Base-by-base conservation (phyloP, 2,113 vertebrate genomes). In the Galemys pyrenaicus region DNA sequence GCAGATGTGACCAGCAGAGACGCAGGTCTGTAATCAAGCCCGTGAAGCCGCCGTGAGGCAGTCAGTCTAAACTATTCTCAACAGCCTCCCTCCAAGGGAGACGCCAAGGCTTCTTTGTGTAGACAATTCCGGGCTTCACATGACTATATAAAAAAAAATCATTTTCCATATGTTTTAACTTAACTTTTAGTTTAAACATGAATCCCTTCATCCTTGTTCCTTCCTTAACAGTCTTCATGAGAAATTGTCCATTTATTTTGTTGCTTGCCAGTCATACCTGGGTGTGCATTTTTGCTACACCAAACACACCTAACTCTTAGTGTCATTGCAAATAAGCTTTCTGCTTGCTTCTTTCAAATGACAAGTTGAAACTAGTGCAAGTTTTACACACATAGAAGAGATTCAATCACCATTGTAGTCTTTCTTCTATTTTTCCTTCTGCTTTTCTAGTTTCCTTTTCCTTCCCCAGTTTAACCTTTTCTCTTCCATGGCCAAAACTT, bases 281-380 rank as follows among this genome's bases (percentile, higher is more conserved):
- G 79, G 30, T 74, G 83, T 96, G 65, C 8, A 0, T 78, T 80
- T 90, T 49, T 71, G 91, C 94, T 54, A 51, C 30, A 13, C 71
- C 56, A 70, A 75, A 87, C 93, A 96, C 89, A 84, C 95, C 96
- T 94, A 82, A 77, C 80, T 85, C 86, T 94, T 46, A 87, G 89
- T 10, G 2, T 93, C 35, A 1, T 95, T 91, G 90, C 65, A 56
- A 49, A 64, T 32, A 73, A 77, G 41, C 49, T 41, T 77, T 91
- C 93, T 68, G 77, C 83, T 60, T 87, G 62, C 54, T 71, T 62
- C 56, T 85, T 87, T 89, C 20, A 17, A 62, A 83, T 81, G 92
- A 65, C 89, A 85, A 60, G 95, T 84, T 32, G 83, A 80, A 93
- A 93, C 95, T n/a, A 46, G 93, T 37, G 64, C 22, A 74, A n/a